phyloP scores from a whole-genome alignment of 2,888 invertebrate species.

The Rutpela maculata region DNA sequence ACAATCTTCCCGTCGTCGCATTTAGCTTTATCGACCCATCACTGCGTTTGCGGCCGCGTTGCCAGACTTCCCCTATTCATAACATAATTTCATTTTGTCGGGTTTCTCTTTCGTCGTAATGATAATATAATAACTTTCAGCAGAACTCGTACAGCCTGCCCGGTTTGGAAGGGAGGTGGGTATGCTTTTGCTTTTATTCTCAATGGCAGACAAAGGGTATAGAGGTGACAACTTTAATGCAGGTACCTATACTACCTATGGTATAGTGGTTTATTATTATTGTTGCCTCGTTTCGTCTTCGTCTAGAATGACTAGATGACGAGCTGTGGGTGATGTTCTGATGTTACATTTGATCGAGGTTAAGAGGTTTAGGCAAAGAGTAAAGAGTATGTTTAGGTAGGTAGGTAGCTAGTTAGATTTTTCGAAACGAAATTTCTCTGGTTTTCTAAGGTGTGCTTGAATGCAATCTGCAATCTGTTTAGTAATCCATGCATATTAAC shows the following conservation, averaged over 20 bases:
- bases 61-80: constrained; percentile 17
- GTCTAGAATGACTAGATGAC: not conserved
- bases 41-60: not conserved
- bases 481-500: no score
- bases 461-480: no score
- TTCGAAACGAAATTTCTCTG: no score
- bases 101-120: constrained; percentile 36
- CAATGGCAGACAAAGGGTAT: constrained; percentile 5
- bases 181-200: constrained; percentile 25
- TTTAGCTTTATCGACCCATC: constrained; percentile 14
- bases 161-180: not conserved
- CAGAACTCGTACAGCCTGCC: constrained; percentile 15
- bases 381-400: no score
- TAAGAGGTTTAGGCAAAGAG: not conserved
- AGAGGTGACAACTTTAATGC: constrained; percentile 23
- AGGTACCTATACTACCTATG: constrained; percentile 11
- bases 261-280: constrained; percentile 11
- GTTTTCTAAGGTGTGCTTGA: no score
- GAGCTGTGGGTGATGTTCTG: not conserved
- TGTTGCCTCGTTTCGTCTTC: constrained; percentile 1
- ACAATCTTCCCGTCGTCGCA: not conserved
- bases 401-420: not conserved
- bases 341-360: not conserved
- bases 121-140: constrained; percentile 39
- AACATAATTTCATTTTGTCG: constrained; percentile 26